Evolutionary conservation across 2,797 vertebrate species (phyloP), one percentile per base, ranked within the genome.

Genomic region (Anabas testudineus): DNA sequence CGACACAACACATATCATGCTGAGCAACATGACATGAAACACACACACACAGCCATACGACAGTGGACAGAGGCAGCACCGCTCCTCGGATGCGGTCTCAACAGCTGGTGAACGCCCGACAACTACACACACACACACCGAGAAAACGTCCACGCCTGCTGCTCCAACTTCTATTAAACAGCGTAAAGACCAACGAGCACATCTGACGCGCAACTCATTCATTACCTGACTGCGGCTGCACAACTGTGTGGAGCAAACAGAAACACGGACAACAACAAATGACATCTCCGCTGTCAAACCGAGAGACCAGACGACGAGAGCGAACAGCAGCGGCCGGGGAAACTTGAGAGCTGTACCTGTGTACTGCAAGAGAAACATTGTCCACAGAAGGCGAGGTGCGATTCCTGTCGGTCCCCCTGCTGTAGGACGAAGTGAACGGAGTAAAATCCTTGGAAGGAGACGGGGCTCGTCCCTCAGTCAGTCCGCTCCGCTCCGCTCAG

Each of bases 341-440:
- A 90, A 89, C 57, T 77, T 83, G 15, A 80, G 71, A 48, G 71
- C 16, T 55, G 58, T 82, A 98, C 97, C 97, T 96, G 95, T 85
- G 26, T 96, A 96, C 87, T 96, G 97, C 92, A 98, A 78, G 19
- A 99, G 95, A 92, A 98, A 98, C 97, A 98, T 95, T 85, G 92
- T 95, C 90, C 92, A 87, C 67, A 63, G 67, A 82, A 77, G 74
- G 69, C 54, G 75, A 84, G 57, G 28, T 46, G 81, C 69, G 87
- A 22, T 28, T 73, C 53, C 59, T 47, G 90, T 85, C 88, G 86
- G 78, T 92, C 48, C 89, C 89, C 85, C 63, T 73, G 86, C 76
- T 72, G 76, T 16, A 82, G 88, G 82, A 77, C 82, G 81, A 78
- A 82, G 73, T 73, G 80, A 48, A 21, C n/a, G 42, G 60, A 76